Evolutionary conservation across 1,140 invertebrate species (phyloP).

Genomic region (Alviniconcha marisindica): DNA sequence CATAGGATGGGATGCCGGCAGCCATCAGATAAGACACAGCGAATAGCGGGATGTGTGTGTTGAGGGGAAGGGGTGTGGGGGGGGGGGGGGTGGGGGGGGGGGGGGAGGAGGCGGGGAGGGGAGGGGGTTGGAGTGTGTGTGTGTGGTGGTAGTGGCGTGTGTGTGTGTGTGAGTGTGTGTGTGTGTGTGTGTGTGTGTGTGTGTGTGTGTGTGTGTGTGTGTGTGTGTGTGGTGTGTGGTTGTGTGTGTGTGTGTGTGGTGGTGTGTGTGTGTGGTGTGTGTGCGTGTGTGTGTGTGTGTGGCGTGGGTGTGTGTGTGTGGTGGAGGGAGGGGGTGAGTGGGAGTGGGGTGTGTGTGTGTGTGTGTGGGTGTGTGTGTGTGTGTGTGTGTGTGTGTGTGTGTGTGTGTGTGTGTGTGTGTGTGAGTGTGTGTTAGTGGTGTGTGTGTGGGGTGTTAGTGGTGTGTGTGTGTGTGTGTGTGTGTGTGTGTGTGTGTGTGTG

Average conservation of each 20-base stretch:
- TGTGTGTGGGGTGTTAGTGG: neutral
- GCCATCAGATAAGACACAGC: no score
- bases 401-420: neutral
- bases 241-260: neutral
- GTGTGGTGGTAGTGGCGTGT: no score
- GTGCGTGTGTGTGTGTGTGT: no score
- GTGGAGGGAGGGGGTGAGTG: neutral
- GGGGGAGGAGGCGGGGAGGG: no score
- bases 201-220: neutral
- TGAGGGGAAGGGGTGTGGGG: no score
- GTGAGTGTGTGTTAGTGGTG: neutral
- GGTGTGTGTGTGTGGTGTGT: neutral
- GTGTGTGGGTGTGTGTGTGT: neutral
- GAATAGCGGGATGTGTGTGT: no score
- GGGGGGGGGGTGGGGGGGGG: no score
- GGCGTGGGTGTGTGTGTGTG: neutral
- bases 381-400: neutral
- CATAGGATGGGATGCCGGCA: no score
- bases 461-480: neutral
- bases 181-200: constrained; percentile 9
- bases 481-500: neutral
- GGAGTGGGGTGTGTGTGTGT: neutral
- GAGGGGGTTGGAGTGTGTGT: neutral
- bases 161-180: no score
- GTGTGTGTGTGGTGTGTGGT: neutral